Evolutionary conservation across 2,888 invertebrate genomes (phyloP).

Genomic region (Melolontha melolontha): DNA sequence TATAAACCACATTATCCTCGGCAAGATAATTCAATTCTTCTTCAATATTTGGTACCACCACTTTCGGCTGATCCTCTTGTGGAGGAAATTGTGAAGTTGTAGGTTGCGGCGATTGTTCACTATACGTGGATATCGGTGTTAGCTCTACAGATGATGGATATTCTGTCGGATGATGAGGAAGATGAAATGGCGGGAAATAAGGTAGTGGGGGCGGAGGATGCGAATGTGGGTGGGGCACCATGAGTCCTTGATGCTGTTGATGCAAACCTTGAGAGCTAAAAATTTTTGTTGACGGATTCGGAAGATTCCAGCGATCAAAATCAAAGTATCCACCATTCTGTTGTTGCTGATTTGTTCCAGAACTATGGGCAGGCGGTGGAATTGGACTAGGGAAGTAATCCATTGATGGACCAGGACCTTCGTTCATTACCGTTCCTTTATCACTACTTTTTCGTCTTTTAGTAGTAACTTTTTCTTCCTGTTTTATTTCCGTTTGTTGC

Average conservation of each 20-base stretch:
- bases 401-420: slow-evolving; percentile 69
- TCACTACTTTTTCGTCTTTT: slow-evolving; percentile 73
- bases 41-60: slow-evolving; percentile 89
- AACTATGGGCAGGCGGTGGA: slow-evolving; percentile 80
- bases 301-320: slow-evolving; percentile 84
- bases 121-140: slow-evolving; percentile 71
- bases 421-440: slow-evolving; percentile 68
- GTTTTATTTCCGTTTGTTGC: slow-evolving; percentile 59
- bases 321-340: slow-evolving; percentile 82
- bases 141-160: slow-evolving; percentile 76
- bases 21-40: slow-evolving; percentile 87
- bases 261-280: slow-evolving; percentile 69
- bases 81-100: slow-evolving; percentile 51
- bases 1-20: slow-evolving; percentile 58
- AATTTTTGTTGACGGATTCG: slow-evolving; percentile 77
- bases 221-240: slow-evolving; percentile 74
- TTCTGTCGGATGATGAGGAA: slow-evolving; percentile 75
- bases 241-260: slow-evolving; percentile 65
- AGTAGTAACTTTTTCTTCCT: slow-evolving; percentile 62
- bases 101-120: slow-evolving; percentile 60
- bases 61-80: slow-evolving; percentile 78
- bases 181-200: slow-evolving; percentile 82
- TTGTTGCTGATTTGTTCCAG: slow-evolving; percentile 63
- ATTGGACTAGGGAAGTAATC: slow-evolving; percentile 69
- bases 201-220: slow-evolving; percentile 75